Percentiles rank a stretch among this genome's conserved stretches.
Conservation (phyloP, 64 coral and sea anemone genomes). For the Trachythela sp. region DNA sequence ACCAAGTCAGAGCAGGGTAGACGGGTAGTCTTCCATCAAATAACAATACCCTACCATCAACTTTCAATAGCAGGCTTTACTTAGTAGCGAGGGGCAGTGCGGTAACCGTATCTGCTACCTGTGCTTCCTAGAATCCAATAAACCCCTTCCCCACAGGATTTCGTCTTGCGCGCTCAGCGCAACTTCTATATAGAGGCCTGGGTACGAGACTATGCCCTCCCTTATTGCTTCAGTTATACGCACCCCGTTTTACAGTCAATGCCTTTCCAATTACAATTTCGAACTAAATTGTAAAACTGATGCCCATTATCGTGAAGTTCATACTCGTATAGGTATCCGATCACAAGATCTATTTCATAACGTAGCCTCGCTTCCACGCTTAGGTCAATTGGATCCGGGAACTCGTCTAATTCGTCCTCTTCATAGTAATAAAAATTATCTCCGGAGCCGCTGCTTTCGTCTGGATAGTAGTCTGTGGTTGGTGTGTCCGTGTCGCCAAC, state of each 20-base stretch:
- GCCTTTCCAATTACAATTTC: slow-evolving; percentile 11
- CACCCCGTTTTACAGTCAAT: slow-evolving; percentile 17
- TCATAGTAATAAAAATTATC: background rate
- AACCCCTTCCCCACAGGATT: too few species aligned
- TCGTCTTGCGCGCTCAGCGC: too few species aligned
- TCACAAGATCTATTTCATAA: background rate
- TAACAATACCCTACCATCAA: too few species aligned
- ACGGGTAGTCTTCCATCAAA: too few species aligned
- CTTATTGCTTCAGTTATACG: background rate
- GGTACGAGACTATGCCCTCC: background rate
- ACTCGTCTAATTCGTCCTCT: background rate
- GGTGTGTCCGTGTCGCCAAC: background rate
- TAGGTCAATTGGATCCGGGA: background rate
- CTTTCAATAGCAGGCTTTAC: too few species aligned
- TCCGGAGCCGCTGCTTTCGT: background rate
- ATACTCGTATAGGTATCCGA: background rate
- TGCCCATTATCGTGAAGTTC: background rate
- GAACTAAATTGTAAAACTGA: background rate
- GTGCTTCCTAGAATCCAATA: too few species aligned
- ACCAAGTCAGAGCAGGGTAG: too few species aligned
- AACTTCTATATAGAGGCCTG: too few species aligned
- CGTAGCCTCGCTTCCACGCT: background rate
- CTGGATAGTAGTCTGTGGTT: background rate
- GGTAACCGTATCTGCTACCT: too few species aligned
- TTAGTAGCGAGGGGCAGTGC: too few species aligned